A percentile compares a stretch with the other conserved stretches of the same genome.
Evolutionary conservation across 2,113 vertebrate species (phyloP).

Genomic region (Myrmecobius fasciatus): DNA sequence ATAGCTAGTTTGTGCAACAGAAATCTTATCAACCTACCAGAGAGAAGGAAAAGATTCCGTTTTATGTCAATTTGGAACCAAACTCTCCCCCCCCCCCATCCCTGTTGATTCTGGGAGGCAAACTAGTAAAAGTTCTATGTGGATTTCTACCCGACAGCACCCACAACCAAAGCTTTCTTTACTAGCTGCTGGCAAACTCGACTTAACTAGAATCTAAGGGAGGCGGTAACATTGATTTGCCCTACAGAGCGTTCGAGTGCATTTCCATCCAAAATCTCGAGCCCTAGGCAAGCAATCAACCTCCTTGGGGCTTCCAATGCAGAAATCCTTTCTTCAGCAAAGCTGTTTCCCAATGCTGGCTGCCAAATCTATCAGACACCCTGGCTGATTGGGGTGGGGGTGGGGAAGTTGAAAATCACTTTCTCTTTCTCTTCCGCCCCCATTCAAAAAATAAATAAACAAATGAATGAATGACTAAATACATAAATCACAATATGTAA

Average conservation of each 20-base stretch:
- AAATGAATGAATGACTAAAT: neutral
- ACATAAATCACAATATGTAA: neutral
- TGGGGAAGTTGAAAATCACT: neutral
- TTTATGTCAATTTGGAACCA: neutral
- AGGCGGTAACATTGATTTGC: neutral
- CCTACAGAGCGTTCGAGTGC: neutral
- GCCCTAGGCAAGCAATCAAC: neutral
- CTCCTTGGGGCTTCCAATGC: neutral
- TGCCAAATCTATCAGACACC: constrained; percentile 26
- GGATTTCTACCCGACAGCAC: neutral
- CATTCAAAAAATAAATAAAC: neutral
- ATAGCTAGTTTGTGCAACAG: neutral
- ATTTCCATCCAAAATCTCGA: neutral
- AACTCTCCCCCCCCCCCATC: constrained; percentile 1
- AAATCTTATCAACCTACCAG: neutral
- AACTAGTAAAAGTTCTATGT: constrained; percentile 68
- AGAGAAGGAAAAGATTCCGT: neutral
- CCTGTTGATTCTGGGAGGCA: constrained; percentile 7
- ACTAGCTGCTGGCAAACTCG: neutral
- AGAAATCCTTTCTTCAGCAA: neutral
- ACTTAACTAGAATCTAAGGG: neutral
- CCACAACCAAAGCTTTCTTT: neutral
- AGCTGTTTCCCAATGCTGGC: neutral
- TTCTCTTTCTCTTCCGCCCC: neutral
- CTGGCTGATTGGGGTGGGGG: neutral